Percentiles rank a stretch among this genome's conserved stretches.
Conservation (phyloP, 2,113 vertebrate genomes). For the Psephotus haematonotus region DNA sequence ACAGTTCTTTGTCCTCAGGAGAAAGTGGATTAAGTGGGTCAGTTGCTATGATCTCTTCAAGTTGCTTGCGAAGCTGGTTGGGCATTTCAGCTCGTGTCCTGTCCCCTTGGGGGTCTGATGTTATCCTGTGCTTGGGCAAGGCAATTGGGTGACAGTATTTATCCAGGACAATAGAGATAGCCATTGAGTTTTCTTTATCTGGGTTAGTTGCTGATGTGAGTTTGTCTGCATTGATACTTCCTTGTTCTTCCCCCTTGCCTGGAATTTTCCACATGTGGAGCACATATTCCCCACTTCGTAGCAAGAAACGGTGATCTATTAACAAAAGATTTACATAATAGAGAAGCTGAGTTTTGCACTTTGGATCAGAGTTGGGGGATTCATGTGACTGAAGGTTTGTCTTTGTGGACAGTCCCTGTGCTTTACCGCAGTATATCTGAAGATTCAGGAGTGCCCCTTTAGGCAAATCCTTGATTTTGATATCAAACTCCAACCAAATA, state of each 20-base stretch:
- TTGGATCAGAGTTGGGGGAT: constrained; percentile 75
- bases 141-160: constrained; percentile 95
- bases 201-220: constrained; percentile 98
- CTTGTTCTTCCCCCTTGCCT: constrained; percentile 92
- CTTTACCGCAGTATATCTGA: constrained; percentile 92
- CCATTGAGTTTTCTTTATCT: constrained; percentile 93
- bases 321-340: constrained; percentile 96
- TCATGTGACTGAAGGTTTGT: constrained; percentile 73
- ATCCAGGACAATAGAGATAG: constrained; percentile 90
- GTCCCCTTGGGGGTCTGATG: constrained; percentile 76
- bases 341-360: constrained; percentile 88
- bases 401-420: constrained; percentile 77
- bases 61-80: constrained; percentile 95
- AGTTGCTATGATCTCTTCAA: constrained; percentile 89
- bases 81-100: constrained; percentile 92
- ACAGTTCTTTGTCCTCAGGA: constrained; percentile 93
- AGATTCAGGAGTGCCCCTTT: constrained; percentile 92
- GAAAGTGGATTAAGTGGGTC: constrained; percentile 94
- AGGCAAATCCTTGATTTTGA: constrained; percentile 94
- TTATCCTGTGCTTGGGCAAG: constrained; percentile 87
- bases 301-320: constrained; percentile 93
- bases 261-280: constrained; percentile 99
- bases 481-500: constrained; percentile 93
- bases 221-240: constrained; percentile 95
- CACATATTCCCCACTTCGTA: constrained; percentile 93